Conservation (phyloP, 2,113 vertebrate genomes). For the Ploceus nigricollis region DNA sequence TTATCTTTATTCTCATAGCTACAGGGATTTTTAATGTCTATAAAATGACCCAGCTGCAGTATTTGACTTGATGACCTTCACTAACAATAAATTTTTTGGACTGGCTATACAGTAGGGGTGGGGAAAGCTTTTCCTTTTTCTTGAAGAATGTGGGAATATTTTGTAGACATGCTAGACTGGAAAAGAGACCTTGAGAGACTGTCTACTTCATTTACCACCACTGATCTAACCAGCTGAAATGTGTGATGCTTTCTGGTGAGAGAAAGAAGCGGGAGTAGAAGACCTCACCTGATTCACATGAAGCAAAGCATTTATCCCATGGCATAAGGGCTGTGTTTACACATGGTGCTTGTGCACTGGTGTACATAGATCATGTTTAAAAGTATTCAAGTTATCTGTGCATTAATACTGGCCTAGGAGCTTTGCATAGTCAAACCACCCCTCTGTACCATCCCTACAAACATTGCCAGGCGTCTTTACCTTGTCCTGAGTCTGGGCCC, state of each 20-base stretch:
- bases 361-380: background rate
- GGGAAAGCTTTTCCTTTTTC: background rate
- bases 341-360: background rate
- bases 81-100: background rate
- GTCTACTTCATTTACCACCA: background rate
- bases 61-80: slow-evolving; percentile 29
- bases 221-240: background rate
- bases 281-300: background rate
- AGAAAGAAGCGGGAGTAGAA: background rate
- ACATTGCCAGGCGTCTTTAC: background rate
- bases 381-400: background rate
- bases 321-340: background rate
- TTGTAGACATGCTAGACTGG: background rate
- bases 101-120: background rate
- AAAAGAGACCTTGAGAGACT: background rate
- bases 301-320: background rate
- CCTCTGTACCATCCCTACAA: background rate
- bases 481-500: background rate
- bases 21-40: slow-evolving; percentile 6
- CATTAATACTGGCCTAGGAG: background rate
- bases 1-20: slow-evolving; percentile 14
- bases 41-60: slow-evolving; percentile 20
- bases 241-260: background rate
- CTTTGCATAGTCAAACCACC: background rate
- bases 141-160: background rate